Evolutionary conservation across 1,140 invertebrate species (phyloP).

Genomic region (Phthorimaea operculella): DNA sequence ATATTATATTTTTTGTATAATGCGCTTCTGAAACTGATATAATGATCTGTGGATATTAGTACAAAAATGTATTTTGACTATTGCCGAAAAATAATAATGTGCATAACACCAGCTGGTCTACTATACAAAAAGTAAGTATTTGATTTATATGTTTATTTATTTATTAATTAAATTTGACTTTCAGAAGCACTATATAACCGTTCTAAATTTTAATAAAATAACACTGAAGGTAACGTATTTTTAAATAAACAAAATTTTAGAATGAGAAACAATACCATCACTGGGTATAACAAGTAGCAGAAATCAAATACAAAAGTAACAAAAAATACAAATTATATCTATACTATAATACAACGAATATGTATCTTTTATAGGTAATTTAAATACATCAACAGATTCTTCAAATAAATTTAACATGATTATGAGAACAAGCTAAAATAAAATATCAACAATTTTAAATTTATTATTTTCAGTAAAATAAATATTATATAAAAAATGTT

Average conservation of each 20-base stretch:
- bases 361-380: background rate
- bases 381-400: slow-evolving; percentile 1
- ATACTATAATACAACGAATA: slow-evolving; percentile 3
- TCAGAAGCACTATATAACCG: slow-evolving; percentile 15
- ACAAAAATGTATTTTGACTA: no score
- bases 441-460: no score
- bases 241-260: slow-evolving; percentile 9
- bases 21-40: no score
- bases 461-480: no score
- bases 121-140: no score
- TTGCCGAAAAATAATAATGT: no score
- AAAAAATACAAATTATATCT: slow-evolving; percentile 12
- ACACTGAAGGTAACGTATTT: slow-evolving; percentile 26
- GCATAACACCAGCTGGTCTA: no score
- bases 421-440: background rate
- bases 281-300: slow-evolving; percentile 10
- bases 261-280: slow-evolving; percentile 24
- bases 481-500: no score
- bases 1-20: no score
- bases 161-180: no score
- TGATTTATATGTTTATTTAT: no score
- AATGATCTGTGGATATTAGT: no score
- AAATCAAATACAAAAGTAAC: slow-evolving; percentile 29
- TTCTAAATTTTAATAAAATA: slow-evolving; percentile 20
- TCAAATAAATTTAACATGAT: background rate